Evolutionary conservation across 2,888 invertebrate species (phyloP).

Genomic region (Boloria selene): DNA sequence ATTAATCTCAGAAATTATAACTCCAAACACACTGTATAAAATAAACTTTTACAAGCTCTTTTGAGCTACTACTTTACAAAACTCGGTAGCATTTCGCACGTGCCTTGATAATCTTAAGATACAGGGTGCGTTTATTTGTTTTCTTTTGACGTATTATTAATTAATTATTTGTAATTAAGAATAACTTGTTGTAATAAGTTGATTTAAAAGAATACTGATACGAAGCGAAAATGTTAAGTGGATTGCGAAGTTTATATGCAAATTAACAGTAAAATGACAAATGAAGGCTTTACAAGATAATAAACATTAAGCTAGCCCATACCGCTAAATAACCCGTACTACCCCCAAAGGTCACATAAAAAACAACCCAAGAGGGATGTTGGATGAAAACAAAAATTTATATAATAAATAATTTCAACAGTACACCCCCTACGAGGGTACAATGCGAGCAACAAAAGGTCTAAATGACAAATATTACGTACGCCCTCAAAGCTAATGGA

Average conservation of each 20-base stretch:
- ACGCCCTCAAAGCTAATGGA: constrained; percentile 70
- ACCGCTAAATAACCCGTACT: constrained; percentile 47
- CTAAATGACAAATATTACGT: constrained; percentile 76
- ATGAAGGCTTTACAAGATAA: constrained; percentile 43
- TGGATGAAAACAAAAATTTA: constrained; percentile 61
- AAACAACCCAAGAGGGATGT: constrained; percentile 58
- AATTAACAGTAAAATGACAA: constrained; percentile 40
- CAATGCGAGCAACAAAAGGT: constrained; percentile 68
- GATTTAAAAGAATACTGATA: too few relatives aligned
- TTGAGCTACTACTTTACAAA: too few relatives aligned
- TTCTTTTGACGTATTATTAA: too few relatives aligned
- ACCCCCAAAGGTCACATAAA: constrained; percentile 67
- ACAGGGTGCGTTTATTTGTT: too few relatives aligned
- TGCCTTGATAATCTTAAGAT: too few relatives aligned
- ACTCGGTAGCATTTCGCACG: too few relatives aligned
- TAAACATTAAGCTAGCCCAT: constrained; percentile 44
- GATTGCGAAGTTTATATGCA: not conserved
- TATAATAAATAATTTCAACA: constrained; percentile 70
- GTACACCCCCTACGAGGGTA: constrained; percentile 55
- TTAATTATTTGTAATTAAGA: too few relatives aligned
- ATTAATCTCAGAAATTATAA: too few relatives aligned
- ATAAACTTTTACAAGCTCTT: too few relatives aligned
- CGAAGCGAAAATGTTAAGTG: too few relatives aligned
- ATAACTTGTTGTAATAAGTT: too few relatives aligned
- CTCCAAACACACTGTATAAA: too few relatives aligned